These are phyloP conservation scores for Nesoenas mayeri DNA, from an alignment of 2,113 vertebrate species.

Conservation along the genomic window DNA sequence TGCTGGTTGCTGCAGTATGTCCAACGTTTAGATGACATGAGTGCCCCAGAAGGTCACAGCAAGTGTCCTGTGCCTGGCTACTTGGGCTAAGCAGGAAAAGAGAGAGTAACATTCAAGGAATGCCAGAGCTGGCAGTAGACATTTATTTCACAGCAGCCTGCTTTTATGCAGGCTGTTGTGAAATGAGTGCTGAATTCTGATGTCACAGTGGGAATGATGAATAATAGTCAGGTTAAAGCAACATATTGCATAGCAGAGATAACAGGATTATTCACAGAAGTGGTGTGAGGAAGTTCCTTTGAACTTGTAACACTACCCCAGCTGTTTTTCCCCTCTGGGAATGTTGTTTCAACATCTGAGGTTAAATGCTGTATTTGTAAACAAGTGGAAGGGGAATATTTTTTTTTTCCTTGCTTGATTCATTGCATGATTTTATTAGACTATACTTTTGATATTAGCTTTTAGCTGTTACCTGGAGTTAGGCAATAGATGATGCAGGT, in stretches of 20 bases:
- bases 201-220: not conserved
- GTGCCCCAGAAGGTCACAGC: not conserved
- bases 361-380: constrained; percentile 29
- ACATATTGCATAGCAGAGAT: not conserved
- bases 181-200: constrained; percentile 5
- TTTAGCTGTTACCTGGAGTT: not conserved
- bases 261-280: not conserved
- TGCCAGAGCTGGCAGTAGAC: not conserved
- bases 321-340: not conserved
- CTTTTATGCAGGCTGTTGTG: not conserved
- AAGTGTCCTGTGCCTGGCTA: not conserved
- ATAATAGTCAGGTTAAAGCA: constrained; percentile 16
- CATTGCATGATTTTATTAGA: not conserved
- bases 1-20: not conserved
- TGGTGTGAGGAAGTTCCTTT: not conserved
- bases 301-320: not conserved
- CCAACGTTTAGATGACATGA: accelerated
- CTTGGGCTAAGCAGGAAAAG: not conserved
- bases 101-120: not conserved
- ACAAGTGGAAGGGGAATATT: not conserved
- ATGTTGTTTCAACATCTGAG: not conserved
- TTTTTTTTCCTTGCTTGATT: not conserved
- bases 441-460: not conserved
- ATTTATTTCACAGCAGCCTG: not conserved
- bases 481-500: not conserved